phyloP scores from a whole-genome alignment of 2,888 invertebrate species.

The Charanyca ferruginea region DNA sequence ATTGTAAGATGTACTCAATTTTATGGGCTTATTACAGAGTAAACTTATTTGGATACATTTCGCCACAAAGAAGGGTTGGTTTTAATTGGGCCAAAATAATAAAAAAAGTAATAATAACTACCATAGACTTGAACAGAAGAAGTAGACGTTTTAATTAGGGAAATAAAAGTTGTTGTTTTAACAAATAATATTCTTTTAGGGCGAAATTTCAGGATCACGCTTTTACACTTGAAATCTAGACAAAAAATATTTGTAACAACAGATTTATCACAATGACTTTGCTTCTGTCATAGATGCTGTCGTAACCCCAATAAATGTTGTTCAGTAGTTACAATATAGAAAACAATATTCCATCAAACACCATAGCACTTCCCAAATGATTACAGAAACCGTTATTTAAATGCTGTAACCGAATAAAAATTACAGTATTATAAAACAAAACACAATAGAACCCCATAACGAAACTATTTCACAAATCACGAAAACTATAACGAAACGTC shows the following conservation, averaged over 20 bases:
- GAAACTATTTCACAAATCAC: conserved; percentile 52
- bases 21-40: background rate
- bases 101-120: too few species aligned
- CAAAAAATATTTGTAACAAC: background rate
- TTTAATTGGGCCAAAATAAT: too few species aligned
- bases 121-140: too few species aligned
- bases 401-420: conserved; percentile 10
- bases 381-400: conserved; percentile 32
- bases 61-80: background rate
- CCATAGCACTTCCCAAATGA: conserved; percentile 32
- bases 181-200: too few species aligned
- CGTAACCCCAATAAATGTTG: background rate
- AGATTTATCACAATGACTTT: background rate
- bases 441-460: conserved; percentile 41
- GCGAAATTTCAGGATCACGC: background rate
- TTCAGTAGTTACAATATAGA: conserved; percentile 2
- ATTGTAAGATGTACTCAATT: background rate
- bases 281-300: background rate
- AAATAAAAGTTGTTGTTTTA: too few species aligned
- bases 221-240: background rate
- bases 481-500: conserved; percentile 38
- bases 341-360: conserved; percentile 11
- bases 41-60: too few species aligned
- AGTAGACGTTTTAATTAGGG: too few species aligned
- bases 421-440: conserved; percentile 35